Conservation (phyloP, 1,140 invertebrate genomes). For the Formica selysi region DNA sequence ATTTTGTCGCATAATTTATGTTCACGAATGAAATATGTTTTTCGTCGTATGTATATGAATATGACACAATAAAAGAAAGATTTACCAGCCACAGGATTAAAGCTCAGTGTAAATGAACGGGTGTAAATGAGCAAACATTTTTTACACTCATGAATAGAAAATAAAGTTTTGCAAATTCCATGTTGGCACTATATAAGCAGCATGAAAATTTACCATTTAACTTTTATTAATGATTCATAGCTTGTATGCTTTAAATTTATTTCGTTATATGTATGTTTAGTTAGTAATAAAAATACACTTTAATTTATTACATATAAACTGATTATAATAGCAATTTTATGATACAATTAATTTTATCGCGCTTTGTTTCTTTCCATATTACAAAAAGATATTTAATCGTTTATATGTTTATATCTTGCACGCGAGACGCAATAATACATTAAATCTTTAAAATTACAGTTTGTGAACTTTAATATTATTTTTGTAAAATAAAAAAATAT, state of each 20-base stretch:
- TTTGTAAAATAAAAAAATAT: constrained; percentile 12
- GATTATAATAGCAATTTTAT: not conserved
- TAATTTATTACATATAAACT: not conserved
- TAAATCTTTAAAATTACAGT: constrained; percentile 18
- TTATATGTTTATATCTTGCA: not conserved
- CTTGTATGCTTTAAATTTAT: not conserved
- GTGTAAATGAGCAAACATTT: constrained; percentile 44
- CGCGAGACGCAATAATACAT: not conserved
- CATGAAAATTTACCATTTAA: constrained; percentile 44
- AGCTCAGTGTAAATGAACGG: constrained; percentile 46
- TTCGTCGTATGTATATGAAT: constrained; percentile 16
- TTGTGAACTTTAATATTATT: not conserved
- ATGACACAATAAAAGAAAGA: constrained; percentile 37
- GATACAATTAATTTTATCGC: not conserved
- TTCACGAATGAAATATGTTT: constrained; percentile 53
- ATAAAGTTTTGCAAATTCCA: constrained; percentile 37
- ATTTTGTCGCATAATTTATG: constrained; percentile 42
- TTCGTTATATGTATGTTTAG: not conserved
- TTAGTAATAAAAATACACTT: not conserved
- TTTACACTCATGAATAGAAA: constrained; percentile 47
- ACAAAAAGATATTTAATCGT: constrained; percentile 2
- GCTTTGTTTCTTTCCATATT: not conserved
- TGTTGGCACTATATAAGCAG: not conserved
- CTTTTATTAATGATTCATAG: constrained; percentile 28
- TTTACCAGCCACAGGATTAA: constrained; percentile 28